A percentile compares a stretch with the other conserved stretches of the same genome.
phyloP scores from a whole-genome alignment of 2,797 vertebrate genomes.

The Percopsis omiscomaycus region DNA sequence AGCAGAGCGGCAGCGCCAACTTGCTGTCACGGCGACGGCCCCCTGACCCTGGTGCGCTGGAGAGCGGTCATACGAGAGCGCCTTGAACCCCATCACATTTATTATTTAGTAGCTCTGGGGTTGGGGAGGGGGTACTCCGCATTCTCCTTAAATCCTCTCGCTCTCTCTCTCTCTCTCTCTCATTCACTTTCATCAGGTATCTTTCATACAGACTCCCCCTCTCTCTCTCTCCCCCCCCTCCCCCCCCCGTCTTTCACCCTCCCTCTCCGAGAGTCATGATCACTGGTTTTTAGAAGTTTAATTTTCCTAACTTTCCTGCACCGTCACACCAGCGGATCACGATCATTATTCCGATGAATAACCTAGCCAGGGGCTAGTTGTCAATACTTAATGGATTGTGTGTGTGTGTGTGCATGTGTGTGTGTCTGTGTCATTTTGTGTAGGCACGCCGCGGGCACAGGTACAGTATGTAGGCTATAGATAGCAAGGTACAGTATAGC shows the following conservation, averaged over 20 bases:
- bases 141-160: slow-evolving; percentile 19
- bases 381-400: slow-evolving; percentile 26
- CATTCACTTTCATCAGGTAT: slow-evolving; percentile 56
- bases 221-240: slow-evolving; percentile 20
- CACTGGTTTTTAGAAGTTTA: slow-evolving; percentile 16
- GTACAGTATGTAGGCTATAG: too few species aligned
- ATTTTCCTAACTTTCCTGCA: slow-evolving; percentile 21
- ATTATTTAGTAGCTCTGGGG: slow-evolving; percentile 55
- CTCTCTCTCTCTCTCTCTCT: slow-evolving; percentile 29
- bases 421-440: slow-evolving; percentile 1
- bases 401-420: slow-evolving; percentile 17
- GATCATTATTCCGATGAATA: slow-evolving; percentile 2
- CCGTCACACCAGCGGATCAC: background rate
- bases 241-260: background rate
- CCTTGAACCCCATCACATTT: slow-evolving; percentile 55
- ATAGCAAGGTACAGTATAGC: slow-evolving; percentile 5
- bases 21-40: slow-evolving; percentile 46
- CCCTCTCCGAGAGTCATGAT: background rate
- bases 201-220: slow-evolving; percentile 15
- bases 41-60: slow-evolving; percentile 60
- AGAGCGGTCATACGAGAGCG: slow-evolving; percentile 37
- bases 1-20: background rate
- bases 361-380: slow-evolving; percentile 11
- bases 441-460: slow-evolving; percentile 1
- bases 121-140: slow-evolving; percentile 42